Conservation (phyloP, 2,888 invertebrate species). For the Dryobotodes eremita region DNA sequence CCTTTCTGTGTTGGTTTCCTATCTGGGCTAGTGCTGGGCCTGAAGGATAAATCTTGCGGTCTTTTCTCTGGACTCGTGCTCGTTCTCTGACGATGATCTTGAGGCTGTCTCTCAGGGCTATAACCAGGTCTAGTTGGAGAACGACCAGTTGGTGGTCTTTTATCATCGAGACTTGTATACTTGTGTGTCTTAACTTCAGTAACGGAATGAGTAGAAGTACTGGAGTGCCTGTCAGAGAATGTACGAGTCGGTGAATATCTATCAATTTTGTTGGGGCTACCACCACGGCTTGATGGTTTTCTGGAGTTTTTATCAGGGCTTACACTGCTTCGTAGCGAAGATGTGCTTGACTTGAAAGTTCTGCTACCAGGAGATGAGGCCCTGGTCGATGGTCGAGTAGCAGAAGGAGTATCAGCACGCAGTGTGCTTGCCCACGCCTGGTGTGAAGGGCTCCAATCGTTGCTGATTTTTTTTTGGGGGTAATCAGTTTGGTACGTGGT, state of each 20-base stretch:
- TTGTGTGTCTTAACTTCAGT: constrained; percentile 77
- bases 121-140: constrained; percentile 76
- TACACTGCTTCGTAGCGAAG: constrained; percentile 89
- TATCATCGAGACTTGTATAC: constrained; percentile 74
- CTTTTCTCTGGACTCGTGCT: constrained; percentile 82
- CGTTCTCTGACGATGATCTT: constrained; percentile 72
- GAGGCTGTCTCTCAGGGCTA: constrained; percentile 80
- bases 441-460: constrained; percentile 93
- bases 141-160: constrained; percentile 74
- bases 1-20: constrained; percentile 61
- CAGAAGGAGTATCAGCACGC: constrained; percentile 92
- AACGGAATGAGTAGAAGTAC: constrained; percentile 77
- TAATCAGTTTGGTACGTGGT: constrained; percentile 92
- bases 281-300: constrained; percentile 82
- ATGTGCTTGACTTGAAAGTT: constrained; percentile 88
- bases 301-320: constrained; percentile 86
- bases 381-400: constrained; percentile 86
- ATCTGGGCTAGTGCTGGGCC: constrained; percentile 75
- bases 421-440: constrained; percentile 94
- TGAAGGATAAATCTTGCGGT: constrained; percentile 65
- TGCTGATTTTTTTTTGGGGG: constrained; percentile 90
- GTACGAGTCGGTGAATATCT: constrained; percentile 81
- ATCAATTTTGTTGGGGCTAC: constrained; percentile 79
- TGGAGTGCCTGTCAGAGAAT: constrained; percentile 77
- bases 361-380: constrained; percentile 91